phyloP scores from a whole-genome alignment of 2,113 vertebrate genomes.

The Taurulus bubalis region DNA sequence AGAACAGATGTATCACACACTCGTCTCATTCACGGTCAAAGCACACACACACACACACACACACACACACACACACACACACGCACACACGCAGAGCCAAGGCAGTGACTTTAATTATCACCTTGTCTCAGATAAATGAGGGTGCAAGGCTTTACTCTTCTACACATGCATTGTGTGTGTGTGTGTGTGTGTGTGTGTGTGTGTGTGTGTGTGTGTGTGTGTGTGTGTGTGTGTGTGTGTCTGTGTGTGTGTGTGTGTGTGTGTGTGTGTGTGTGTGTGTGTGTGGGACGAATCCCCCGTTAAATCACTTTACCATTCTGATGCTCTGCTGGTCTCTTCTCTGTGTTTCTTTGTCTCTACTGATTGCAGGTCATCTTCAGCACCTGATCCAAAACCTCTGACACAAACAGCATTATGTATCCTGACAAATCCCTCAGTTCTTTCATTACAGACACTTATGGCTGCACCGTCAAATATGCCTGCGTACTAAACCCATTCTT shows the following conservation, averaged over 20 bases:
- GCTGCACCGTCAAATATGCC: conserved; percentile 12
- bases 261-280: conserved; percentile 4
- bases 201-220: conserved; percentile 17
- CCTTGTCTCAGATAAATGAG: conserved; percentile 92
- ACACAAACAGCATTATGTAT: conserved; percentile 20
- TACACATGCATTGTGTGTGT: conserved; percentile 79
- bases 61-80: conserved; percentile 20
- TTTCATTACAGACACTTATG: conserved; percentile 1
- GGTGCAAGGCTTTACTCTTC: conserved; percentile 86
- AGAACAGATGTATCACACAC: conserved; percentile 53
- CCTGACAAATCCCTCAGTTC: neutral
- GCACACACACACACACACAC: conserved; percentile 13
- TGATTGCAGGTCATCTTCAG: conserved; percentile 48
- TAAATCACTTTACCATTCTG: conserved; percentile 56
- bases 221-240: conserved; percentile 25
- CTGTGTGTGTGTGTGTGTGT: conserved; percentile 19
- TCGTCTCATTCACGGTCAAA: conserved; percentile 26
- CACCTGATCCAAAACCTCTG: conserved; percentile 40
- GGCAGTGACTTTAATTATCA: conserved; percentile 93
- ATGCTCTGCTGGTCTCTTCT: conserved; percentile 9
- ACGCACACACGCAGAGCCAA: conserved; percentile 72
- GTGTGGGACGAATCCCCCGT: conserved; percentile 34
- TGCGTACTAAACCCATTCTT: neutral
- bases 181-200: conserved; percentile 22
- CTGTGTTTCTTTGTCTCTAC: conserved; percentile 22